Conservation (phyloP, 2,113 vertebrate species). For the Rousettus leschenaultii region DNA sequence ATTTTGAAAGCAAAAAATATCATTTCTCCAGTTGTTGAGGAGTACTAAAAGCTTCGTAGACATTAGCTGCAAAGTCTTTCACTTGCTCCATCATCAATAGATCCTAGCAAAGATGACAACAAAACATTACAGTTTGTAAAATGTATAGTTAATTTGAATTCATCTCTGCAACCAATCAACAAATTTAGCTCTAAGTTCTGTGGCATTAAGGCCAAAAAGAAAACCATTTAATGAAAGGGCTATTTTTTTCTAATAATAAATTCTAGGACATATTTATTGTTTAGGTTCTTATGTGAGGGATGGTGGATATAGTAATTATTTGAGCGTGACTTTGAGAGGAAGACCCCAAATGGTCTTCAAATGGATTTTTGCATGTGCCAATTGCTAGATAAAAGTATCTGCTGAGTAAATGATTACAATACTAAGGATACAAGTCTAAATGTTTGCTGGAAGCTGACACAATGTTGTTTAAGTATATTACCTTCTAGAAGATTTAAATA, state of each 20-base stretch:
- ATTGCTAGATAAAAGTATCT: not conserved
- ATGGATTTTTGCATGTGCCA: not conserved
- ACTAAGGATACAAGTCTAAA: not conserved
- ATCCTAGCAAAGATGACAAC: constrained; percentile 84
- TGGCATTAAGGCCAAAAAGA: not conserved
- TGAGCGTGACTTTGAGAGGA: not conserved
- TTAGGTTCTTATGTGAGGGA: not conserved
- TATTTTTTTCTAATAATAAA: not conserved
- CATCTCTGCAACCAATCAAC: not conserved
- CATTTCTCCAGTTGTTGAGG: constrained; percentile 94
- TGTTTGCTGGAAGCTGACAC: not conserved
- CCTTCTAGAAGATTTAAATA: not conserved
- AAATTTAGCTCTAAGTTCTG: not conserved
- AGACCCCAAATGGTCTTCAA: not conserved
- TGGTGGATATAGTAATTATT: not conserved
- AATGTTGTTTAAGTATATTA: not conserved
- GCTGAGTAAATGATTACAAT: not conserved
- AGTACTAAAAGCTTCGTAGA: constrained; percentile 96
- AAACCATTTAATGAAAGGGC: not conserved
- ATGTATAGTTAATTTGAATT: not conserved
- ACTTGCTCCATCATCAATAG: constrained; percentile 96
- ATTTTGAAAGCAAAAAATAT: constrained; percentile 52
- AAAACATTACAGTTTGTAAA: constrained; percentile 11
- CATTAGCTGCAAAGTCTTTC: constrained; percentile 96
- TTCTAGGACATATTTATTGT: not conserved